Evolutionary conservation across 2,888 invertebrate species (phyloP).

Genomic region (Clitarchus hookeri): DNA sequence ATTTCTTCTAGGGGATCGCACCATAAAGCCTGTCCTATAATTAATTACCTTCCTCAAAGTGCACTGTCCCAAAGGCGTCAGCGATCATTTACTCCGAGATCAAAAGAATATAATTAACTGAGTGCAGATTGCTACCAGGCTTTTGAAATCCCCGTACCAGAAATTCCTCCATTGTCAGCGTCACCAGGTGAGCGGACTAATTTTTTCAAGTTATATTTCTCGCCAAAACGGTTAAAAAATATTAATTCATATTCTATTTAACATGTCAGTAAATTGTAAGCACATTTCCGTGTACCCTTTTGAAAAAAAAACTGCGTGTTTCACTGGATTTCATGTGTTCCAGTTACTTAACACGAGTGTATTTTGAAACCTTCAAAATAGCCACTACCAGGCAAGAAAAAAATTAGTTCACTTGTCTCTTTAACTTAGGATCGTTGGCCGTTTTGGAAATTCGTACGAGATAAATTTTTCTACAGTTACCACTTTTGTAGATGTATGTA

Average conservation of each 20-base stretch:
- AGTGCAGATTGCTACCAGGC: neutral
- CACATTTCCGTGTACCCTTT: neutral
- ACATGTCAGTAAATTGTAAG: neutral
- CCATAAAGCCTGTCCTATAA: neutral
- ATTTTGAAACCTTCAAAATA: too few species aligned
- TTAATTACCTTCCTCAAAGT: constrained; percentile 1
- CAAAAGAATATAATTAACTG: neutral
- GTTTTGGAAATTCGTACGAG: too few species aligned
- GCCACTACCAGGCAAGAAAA: too few species aligned
- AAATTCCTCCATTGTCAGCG: neutral
- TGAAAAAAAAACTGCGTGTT: neutral
- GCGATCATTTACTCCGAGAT: neutral
- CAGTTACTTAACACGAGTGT: too few species aligned
- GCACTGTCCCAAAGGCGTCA: neutral
- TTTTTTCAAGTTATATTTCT: neutral
- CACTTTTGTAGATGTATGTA: too few species aligned
- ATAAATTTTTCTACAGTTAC: too few species aligned
- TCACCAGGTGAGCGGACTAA: neutral
- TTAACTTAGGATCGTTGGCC: too few species aligned
- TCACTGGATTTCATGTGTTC: neutral
- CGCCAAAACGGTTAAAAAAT: neutral
- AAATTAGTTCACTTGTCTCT: too few species aligned
- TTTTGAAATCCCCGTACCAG: neutral
- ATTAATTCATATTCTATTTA: neutral
- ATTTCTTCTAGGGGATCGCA: neutral